phyloP scores from a whole-genome alignment of 2,797 vertebrate species.

The Sciurus vulgaris region DNA sequence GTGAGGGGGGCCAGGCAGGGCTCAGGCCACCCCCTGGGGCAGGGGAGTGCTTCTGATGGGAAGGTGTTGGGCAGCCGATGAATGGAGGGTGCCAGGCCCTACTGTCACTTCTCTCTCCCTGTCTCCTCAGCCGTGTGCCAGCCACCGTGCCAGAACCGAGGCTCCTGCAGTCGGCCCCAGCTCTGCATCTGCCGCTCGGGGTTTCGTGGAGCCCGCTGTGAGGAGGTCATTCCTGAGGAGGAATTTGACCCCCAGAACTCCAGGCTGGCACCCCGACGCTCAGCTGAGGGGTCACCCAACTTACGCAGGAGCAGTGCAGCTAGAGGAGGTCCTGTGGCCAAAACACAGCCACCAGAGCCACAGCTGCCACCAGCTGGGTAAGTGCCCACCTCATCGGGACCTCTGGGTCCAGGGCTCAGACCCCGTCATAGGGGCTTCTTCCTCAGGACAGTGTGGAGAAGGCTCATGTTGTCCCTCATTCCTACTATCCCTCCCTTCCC shows the following conservation, averaged over 20 bases:
- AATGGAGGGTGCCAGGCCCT: background rate
- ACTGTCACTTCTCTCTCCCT: conserved; percentile 59
- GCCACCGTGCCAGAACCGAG: conserved; percentile 97
- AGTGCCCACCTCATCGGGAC: conserved; percentile 56
- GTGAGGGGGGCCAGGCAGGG: no score
- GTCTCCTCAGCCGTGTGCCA: conserved; percentile 94
- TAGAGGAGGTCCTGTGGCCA: conserved; percentile 79
- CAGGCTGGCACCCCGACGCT: conserved; percentile 86
- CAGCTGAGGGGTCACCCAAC: conserved; percentile 86
- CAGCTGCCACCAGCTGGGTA: conserved; percentile 78
- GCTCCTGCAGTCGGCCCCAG: conserved; percentile 96
- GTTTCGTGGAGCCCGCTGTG: conserved; percentile 94
- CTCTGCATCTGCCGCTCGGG: conserved; percentile 96
- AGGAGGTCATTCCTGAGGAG: conserved; percentile 95
- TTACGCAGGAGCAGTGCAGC: conserved; percentile 84
- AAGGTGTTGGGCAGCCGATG: no score
- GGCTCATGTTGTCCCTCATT: background rate
- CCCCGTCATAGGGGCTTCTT: background rate
- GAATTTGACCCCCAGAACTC: conserved; percentile 92
- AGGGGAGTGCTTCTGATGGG: background rate
- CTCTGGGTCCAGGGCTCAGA: background rate
- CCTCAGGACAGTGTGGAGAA: background rate
- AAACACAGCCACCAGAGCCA: background rate
- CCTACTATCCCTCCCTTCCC: background rate
- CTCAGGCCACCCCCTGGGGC: background rate